phyloP scores from a whole-genome alignment of 2,797 vertebrate species.

The Acipenser ruthenus region DNA sequence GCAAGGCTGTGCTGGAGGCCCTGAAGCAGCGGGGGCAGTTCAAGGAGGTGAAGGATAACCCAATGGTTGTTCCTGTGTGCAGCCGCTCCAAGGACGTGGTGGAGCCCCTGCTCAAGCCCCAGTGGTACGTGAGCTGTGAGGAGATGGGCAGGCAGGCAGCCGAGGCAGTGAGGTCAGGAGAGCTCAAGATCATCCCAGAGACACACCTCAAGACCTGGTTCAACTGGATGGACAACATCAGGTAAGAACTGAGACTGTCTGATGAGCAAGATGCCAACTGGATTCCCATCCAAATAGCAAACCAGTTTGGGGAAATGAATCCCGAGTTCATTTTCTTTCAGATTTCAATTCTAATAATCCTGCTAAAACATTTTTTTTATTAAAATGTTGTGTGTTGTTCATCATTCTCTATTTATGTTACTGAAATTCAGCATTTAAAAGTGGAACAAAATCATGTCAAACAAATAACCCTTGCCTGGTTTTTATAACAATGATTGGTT shows the following conservation, averaged over 20 bases:
- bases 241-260: constrained; percentile 37
- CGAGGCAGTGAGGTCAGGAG: constrained; percentile 66
- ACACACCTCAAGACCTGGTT: constrained; percentile 81
- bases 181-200: constrained; percentile 75
- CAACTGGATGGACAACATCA: constrained; percentile 87
- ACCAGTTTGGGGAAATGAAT: too few relatives aligned
- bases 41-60: constrained; percentile 78
- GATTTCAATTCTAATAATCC: too few relatives aligned
- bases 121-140: constrained; percentile 81
- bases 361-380: not conserved
- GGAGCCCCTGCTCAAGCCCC: constrained; percentile 81
- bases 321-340: too few relatives aligned
- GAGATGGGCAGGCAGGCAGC: constrained; percentile 80
- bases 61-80: constrained; percentile 90
- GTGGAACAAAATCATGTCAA: too few relatives aligned
- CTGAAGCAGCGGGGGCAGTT: constrained; percentile 74
- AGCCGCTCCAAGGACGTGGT: constrained; percentile 90
- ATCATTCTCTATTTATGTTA: too few relatives aligned
- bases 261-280: not conserved
- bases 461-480: too few relatives aligned
- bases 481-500: too few relatives aligned
- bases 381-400: too few relatives aligned
- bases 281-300: too few relatives aligned
- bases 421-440: too few relatives aligned
- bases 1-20: constrained; percentile 68